phyloP scores from a whole-genome alignment of 2,113 vertebrate species.

The human region DNA sequence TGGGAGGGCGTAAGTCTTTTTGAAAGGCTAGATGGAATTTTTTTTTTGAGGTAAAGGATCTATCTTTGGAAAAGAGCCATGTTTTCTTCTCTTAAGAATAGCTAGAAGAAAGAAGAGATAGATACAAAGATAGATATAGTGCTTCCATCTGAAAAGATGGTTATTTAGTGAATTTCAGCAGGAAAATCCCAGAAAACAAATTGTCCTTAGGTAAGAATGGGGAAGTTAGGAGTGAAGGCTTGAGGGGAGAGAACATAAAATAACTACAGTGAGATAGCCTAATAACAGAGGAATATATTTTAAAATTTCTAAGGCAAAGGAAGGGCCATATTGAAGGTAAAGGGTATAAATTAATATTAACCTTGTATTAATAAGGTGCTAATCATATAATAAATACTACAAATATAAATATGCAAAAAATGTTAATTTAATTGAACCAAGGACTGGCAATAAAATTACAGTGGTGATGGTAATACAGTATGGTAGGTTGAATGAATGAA shows the following conservation, averaged over 20 bases:
- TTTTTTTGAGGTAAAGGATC: not conserved
- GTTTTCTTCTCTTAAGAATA: not conserved
- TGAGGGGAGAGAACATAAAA: not conserved
- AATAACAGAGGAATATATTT: not conserved
- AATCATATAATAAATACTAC: not conserved
- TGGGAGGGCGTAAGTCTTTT: not conserved
- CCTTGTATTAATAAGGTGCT: not conserved
- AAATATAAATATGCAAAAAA: slow-evolving; percentile 9
- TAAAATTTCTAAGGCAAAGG: not conserved
- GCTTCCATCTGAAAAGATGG: slow-evolving; percentile 4
- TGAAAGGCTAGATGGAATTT: not conserved
- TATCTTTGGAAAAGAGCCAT: not conserved
- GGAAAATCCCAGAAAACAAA: not conserved
- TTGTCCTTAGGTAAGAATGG: not conserved
- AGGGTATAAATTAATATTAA: not conserved
- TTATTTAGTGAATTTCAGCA: not conserved
- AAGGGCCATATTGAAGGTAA: not conserved
- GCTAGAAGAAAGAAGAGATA: not conserved
- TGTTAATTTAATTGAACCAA: not conserved
- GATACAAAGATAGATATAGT: not conserved
- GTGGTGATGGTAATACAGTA: not conserved
- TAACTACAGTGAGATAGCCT: not conserved
- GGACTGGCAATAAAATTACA: not conserved
- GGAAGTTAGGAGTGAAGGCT: not conserved
- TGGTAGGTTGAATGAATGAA: not conserved